A percentile compares a stretch with the other conserved stretches of the same genome.
phyloP scores from a whole-genome alignment of 2,113 vertebrate species.

The Phylloscopus whistleri region DNA sequence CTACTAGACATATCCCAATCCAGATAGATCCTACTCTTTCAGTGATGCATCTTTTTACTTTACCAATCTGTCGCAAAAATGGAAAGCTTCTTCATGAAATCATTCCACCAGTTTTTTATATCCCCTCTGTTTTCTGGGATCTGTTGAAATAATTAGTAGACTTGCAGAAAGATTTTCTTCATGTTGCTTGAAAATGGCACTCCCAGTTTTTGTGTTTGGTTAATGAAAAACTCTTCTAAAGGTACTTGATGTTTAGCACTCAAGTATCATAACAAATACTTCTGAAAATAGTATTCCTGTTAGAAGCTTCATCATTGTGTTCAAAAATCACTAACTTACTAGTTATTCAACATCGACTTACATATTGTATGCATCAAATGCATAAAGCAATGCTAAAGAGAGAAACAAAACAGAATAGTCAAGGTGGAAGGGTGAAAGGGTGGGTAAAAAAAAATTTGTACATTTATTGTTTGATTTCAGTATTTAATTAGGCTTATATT shows the following conservation, averaged over 20 bases:
- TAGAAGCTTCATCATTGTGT: not conserved
- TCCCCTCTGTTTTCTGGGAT: not conserved
- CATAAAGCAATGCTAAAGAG: not conserved
- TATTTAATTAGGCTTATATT: not conserved
- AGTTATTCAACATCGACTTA: not conserved
- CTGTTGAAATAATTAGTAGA: not conserved
- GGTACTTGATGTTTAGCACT: not conserved
- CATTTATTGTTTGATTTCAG: not conserved
- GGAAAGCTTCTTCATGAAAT: not conserved
- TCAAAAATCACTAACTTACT: not conserved
- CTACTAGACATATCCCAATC: not conserved
- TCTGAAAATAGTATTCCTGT: not conserved
- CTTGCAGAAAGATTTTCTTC: not conserved
- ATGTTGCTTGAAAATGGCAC: not conserved
- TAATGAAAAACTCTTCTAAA: not conserved
- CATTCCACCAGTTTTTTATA: not conserved
- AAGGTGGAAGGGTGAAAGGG: not conserved
- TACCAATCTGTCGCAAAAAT: not conserved
- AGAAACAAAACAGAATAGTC: not conserved
- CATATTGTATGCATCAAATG: rapidly evolving
- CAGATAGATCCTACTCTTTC: not conserved
- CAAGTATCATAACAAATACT: not conserved
- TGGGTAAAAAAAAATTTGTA: not conserved
- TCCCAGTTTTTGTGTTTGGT: not conserved
- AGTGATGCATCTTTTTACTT: not conserved